Evolutionary conservation across 2,888 invertebrate genomes (phyloP).

Genomic region (Pegoplata infirma): DNA sequence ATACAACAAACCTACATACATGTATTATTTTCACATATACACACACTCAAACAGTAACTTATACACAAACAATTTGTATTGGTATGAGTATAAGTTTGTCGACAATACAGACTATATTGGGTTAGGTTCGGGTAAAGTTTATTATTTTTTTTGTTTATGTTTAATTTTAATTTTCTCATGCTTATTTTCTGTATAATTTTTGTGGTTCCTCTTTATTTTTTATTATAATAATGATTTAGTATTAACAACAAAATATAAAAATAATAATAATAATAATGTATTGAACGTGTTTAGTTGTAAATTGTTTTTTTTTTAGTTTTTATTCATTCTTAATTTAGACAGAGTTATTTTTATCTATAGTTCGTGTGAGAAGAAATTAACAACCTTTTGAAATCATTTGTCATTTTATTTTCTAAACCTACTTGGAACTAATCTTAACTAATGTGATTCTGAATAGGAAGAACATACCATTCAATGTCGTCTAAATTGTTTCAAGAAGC

Average conservation of each 20-base stretch:
- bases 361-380: neutral
- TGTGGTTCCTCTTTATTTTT: neutral
- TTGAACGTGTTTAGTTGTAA: neutral
- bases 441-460: too few relatives aligned
- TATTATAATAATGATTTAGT: too few relatives aligned
- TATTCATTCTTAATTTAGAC: neutral
- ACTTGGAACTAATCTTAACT: too few relatives aligned
- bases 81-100: slow-evolving; percentile 19
- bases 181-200: neutral
- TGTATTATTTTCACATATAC: neutral
- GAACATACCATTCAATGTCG: too few relatives aligned
- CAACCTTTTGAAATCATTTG: too few relatives aligned
- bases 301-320: neutral
- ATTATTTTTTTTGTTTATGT: slow-evolving; percentile 8
- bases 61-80: neutral
- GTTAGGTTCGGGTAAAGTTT: slow-evolving; percentile 53
- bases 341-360: neutral
- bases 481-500: too few relatives aligned
- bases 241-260: too few relatives aligned
- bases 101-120: slow-evolving; percentile 57
- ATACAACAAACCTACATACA: neutral
- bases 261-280: neutral
- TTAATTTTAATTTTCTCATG: slow-evolving; percentile 19
- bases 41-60: neutral
- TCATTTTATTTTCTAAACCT: too few relatives aligned